These are phyloP conservation scores for Rousettus madagascariensis DNA, from an alignment of 2,797 vertebrate genomes.

Conservation along the genomic window DNA sequence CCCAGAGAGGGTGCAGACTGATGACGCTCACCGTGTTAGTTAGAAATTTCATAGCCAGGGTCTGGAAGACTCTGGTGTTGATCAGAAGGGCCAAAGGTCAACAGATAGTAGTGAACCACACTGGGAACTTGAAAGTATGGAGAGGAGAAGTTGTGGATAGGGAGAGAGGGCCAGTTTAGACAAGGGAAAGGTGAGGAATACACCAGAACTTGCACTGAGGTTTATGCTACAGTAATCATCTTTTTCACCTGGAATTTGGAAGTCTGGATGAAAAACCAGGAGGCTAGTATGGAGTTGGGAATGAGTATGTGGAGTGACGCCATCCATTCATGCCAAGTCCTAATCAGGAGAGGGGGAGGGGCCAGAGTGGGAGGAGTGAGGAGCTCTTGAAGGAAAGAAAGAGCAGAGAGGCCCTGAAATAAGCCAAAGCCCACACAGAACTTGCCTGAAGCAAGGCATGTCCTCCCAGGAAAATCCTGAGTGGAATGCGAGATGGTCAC, in stretches of 20 bases:
- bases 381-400: neutral
- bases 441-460: neutral
- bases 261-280: neutral
- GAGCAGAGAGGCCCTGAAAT: neutral
- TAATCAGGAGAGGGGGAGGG: neutral
- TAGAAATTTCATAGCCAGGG: neutral
- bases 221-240: neutral
- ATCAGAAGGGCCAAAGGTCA: neutral
- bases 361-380: neutral
- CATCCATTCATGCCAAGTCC: neutral
- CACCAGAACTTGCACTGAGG: neutral
- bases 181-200: neutral
- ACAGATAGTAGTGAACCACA: neutral
- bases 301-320: neutral
- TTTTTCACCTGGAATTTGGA: neutral
- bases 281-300: neutral
- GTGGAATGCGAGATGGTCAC: neutral
- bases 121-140: neutral
- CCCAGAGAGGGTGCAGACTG: neutral
- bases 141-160: neutral
- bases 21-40: neutral
- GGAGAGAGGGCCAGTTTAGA: neutral
- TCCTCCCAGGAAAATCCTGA: neutral
- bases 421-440: neutral
- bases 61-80: neutral